A percentile compares a stretch with the other conserved stretches of the same genome.
These are phyloP conservation scores for Cryptotermes secundus DNA, from an alignment of 1,140 invertebrate genomes.

Conservation along the genomic window DNA sequence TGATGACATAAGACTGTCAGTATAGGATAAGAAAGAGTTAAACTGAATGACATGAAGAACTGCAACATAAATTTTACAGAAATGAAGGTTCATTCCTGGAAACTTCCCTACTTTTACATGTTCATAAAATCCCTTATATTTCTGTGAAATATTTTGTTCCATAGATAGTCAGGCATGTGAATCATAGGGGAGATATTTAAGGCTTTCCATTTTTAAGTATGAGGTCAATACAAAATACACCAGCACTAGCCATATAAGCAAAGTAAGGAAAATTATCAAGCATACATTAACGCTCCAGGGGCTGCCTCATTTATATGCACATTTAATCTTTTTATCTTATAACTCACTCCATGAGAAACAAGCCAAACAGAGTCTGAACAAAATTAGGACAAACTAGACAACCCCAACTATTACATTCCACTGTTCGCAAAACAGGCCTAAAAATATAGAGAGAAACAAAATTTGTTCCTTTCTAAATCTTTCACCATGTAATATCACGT, in stretches of 20 bases:
- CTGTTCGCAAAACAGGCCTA: background rate
- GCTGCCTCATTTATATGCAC: background rate
- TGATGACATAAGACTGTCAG: too few species aligned
- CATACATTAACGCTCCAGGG: background rate
- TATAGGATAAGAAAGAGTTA: too few species aligned
- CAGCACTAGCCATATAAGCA: background rate
- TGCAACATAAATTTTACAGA: too few species aligned
- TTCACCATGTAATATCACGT: too few species aligned
- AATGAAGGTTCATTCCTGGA: too few species aligned
- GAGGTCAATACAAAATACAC: background rate
- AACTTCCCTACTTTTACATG: too few species aligned
- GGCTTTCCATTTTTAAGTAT: background rate
- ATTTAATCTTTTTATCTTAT: background rate
- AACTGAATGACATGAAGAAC: too few species aligned
- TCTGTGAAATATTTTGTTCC: too few species aligned
- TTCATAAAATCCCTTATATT: too few species aligned
- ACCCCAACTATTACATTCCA: background rate
- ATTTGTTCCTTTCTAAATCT: background rate
- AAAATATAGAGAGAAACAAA: background rate
- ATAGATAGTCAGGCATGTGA: background rate
- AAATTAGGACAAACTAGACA: background rate
- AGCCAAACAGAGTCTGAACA: background rate
- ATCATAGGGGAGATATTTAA: background rate
- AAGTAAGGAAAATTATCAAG: background rate
- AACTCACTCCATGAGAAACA: background rate